Conservation (phyloP, 2,797 vertebrate genomes). For the Chaenodraco wilsoni region DNA sequence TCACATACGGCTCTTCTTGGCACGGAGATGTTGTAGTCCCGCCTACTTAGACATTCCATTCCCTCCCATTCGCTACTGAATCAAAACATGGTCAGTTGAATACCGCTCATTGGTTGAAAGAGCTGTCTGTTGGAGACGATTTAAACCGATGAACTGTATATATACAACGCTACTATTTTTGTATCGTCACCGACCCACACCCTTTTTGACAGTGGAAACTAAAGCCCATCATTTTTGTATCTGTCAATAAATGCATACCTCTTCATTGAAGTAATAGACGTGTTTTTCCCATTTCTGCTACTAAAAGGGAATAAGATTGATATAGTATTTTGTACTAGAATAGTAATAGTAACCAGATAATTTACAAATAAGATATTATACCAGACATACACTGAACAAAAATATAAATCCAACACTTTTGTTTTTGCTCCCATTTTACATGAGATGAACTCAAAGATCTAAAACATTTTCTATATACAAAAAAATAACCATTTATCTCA, state of each 20-base stretch:
- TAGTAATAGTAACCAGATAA: not conserved
- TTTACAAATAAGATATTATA: not conserved
- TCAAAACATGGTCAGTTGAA: conserved; percentile 41
- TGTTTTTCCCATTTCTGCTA: not conserved
- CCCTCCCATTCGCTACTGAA: conserved; percentile 62
- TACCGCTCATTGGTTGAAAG: conserved; percentile 44
- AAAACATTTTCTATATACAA: no score
- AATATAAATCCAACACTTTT: no score
- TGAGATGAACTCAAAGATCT: no score
- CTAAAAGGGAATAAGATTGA: not conserved
- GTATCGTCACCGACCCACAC: conserved; percentile 51
- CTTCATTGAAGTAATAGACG: conserved; percentile 5
- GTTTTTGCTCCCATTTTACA: no score
- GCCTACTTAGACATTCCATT: conserved; percentile 58
- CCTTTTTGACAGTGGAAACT: conserved; percentile 54
- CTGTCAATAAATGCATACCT: conserved; percentile 22
- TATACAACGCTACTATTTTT: conserved; percentile 63
- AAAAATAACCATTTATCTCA: no score
- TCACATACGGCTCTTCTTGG: conserved; percentile 57
- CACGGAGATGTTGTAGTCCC: conserved; percentile 30
- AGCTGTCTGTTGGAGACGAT: conserved; percentile 44
- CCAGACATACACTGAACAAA: not conserved
- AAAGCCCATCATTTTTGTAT: conserved; percentile 16
- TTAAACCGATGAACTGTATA: conserved; percentile 54
- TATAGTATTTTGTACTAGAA: not conserved